These are phyloP conservation scores for Geococcyx californianus DNA, from an alignment of 2,113 vertebrate genomes.

Conservation along the genomic window DNA sequence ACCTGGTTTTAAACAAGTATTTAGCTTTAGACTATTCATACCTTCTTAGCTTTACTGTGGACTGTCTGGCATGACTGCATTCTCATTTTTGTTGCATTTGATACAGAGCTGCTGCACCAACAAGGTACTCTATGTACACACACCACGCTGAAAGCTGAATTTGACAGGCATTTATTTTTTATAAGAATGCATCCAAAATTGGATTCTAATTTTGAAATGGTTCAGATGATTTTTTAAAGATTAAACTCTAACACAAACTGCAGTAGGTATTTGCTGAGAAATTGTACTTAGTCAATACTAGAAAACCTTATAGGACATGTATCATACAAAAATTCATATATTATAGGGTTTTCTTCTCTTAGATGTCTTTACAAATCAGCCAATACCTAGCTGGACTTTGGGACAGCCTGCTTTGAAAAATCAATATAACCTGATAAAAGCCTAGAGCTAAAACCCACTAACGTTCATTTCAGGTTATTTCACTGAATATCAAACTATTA, in stretches of 20 bases:
- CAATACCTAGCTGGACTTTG: neutral
- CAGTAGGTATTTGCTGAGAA: neutral
- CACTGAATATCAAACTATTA: constrained; percentile 43
- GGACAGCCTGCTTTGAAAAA: constrained; percentile 45
- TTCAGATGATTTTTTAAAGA: neutral
- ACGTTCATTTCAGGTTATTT: constrained; percentile 9
- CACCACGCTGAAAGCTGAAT: neutral
- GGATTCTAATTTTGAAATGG: constrained; percentile 1
- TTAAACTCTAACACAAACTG: neutral
- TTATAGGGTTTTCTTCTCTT: neutral
- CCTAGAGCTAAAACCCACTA: constrained; percentile 27
- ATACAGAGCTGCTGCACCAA: neutral
- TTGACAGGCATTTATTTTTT: neutral
- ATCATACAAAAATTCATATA: neutral
- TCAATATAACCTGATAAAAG: constrained; percentile 45
- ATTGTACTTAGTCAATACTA: neutral
- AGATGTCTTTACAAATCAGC: constrained; percentile 17
- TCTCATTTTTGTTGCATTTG: neutral
- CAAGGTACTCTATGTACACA: neutral
- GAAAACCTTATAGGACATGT: neutral
- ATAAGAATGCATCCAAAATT: neutral
- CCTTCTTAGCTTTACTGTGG: neutral
- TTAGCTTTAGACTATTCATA: neutral
- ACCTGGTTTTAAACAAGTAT: neutral
- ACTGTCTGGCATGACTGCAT: neutral